These are phyloP conservation scores for Leptobrachium leishanense DNA, from an alignment of 2,113 vertebrate species.

Conservation along the genomic window DNA sequence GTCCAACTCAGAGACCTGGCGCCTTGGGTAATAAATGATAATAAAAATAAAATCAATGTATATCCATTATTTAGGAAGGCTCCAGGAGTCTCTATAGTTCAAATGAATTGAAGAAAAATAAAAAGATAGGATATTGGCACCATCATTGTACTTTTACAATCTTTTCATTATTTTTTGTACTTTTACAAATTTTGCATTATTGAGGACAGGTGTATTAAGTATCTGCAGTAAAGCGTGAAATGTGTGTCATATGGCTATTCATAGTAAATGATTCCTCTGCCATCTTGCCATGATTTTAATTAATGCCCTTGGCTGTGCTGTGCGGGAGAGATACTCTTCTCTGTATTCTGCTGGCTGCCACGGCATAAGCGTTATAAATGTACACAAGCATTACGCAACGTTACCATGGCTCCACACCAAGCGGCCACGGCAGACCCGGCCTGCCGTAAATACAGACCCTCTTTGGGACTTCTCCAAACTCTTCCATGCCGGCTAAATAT, in stretches of 20 bases:
- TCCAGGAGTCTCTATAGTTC: too few species aligned
- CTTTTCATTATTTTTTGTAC: too few species aligned
- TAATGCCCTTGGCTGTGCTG: neutral
- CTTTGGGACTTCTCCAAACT: slow-evolving; percentile 9
- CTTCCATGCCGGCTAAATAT: slow-evolving; percentile 18
- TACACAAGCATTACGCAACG: neutral
- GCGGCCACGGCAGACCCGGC: slow-evolving; percentile 17
- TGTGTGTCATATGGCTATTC: neutral
- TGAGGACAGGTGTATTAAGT: neutral
- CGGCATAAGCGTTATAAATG: slow-evolving; percentile 13
- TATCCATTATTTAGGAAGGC: too few species aligned
- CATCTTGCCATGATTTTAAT: slow-evolving; percentile 19
- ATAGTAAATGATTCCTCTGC: neutral
- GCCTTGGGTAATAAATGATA: too few species aligned
- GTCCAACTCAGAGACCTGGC: too few species aligned
- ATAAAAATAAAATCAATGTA: too few species aligned
- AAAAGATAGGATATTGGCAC: too few species aligned
- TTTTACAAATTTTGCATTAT: neutral
- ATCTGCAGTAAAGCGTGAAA: neutral
- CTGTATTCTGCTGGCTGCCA: neutral
- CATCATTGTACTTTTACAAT: too few species aligned
- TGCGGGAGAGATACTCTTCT: neutral
- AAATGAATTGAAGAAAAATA: too few species aligned
- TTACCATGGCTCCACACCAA: slow-evolving; percentile 24
- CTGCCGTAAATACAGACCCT: slow-evolving; percentile 1